phyloP scores from a whole-genome alignment of 2,113 vertebrate genomes.

The Amazona vittata region DNA sequence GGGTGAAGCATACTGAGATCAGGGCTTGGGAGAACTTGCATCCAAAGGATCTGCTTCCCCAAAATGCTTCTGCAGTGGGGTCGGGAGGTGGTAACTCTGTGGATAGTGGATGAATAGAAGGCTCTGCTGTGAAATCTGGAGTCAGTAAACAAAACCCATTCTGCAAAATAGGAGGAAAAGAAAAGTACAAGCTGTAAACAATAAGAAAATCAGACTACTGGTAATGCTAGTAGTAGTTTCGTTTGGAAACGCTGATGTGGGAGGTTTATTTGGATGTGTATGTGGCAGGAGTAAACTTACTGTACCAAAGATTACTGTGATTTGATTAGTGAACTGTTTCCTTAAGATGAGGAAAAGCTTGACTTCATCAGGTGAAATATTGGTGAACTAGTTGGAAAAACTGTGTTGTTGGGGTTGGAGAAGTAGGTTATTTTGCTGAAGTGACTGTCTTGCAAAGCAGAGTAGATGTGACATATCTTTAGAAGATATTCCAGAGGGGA shows the following conservation, averaged over 20 bases:
- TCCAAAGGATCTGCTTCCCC: not conserved
- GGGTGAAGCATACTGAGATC: not conserved
- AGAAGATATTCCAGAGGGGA: not conserved
- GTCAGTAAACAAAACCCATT: not conserved
- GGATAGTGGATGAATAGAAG: not conserved
- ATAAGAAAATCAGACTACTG: not conserved
- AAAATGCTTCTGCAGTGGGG: not conserved
- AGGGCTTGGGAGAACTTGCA: not conserved
- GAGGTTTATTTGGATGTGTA: not conserved
- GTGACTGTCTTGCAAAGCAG: not conserved
- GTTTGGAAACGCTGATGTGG: not conserved
- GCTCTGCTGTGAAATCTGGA: not conserved
- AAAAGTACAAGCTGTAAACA: not conserved
- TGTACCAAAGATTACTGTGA: not conserved
- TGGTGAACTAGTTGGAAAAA: not conserved
- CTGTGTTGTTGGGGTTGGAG: not conserved
- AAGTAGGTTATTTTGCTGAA: not conserved
- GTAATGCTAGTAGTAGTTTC: not conserved
- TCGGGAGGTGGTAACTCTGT: not conserved
- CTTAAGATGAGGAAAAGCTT: not conserved
- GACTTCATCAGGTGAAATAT: not conserved
- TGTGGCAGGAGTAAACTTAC: not conserved
- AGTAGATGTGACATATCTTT: not conserved
- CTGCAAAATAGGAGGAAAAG: not conserved
- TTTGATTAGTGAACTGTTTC: not conserved